Percentiles rank a stretch among this genome's conserved stretches.
These are phyloP conservation scores for Agrilus mali DNA, from an alignment of 2,888 invertebrate species.

Conservation along the genomic window DNA sequence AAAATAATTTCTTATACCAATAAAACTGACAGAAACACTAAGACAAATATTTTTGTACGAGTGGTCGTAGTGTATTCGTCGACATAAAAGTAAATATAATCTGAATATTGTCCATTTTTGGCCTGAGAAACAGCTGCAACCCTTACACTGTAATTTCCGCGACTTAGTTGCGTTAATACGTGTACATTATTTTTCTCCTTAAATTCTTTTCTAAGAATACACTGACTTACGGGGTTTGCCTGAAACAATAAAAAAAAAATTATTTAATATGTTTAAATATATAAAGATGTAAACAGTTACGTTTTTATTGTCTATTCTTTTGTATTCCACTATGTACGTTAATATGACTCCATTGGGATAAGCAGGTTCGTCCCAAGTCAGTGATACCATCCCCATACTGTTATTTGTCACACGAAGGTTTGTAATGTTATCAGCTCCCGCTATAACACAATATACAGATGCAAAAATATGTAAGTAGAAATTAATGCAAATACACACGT, in stretches of 20 bases:
- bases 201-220: conserved; percentile 36
- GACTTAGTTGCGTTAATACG: conserved; percentile 43
- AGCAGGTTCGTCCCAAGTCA: conserved; percentile 70
- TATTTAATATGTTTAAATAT: not conserved
- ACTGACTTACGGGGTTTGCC: conserved; percentile 8
- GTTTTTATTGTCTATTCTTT: conserved; percentile 51
- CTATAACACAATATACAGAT: conserved; percentile 35
- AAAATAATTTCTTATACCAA: not conserved
- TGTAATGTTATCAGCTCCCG: conserved; percentile 51
- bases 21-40: not conserved
- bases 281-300: conserved; percentile 31
- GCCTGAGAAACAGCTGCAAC: conserved; percentile 69
- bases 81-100: conserved; percentile 45
- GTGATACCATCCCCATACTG: conserved; percentile 45
- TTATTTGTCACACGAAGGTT: conserved; percentile 39
- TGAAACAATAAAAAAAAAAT: conserved; percentile 4
- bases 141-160: conserved; percentile 74
- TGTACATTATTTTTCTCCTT: conserved; percentile 37
- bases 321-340: conserved; percentile 70
- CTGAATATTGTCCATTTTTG: conserved; percentile 53
- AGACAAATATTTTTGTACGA: not conserved
- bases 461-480: conserved; percentile 1
- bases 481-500: conserved; percentile 12
- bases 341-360: conserved; percentile 83
- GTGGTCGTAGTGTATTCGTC: conserved; percentile 32